Conservation (phyloP, 2,888 invertebrate genomes). For the Scaptomyza reducta region DNA sequence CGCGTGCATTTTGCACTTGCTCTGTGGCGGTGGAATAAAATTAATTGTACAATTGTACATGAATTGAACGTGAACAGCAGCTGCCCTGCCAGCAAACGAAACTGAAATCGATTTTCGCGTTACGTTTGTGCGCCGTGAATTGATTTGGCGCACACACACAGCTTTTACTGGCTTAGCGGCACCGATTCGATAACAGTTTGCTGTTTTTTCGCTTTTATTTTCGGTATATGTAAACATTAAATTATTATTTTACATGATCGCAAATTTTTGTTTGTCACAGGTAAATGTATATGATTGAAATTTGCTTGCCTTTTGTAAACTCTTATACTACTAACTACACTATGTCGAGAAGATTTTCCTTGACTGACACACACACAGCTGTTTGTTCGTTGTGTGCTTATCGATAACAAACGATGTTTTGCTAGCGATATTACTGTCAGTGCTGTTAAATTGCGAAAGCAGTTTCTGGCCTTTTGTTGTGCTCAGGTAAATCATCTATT, state of each 20-base stretch:
- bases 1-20: constrained; percentile 44
- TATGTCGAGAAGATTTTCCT: constrained; percentile 29
- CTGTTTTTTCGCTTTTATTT: background rate
- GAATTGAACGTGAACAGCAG: constrained; percentile 25
- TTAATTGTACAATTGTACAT: constrained; percentile 46
- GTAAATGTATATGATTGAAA: constrained; percentile 16
- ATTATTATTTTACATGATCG: constrained; percentile 13
- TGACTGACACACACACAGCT: constrained; percentile 26
- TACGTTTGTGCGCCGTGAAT: constrained; percentile 59
- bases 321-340: constrained; percentile 36
- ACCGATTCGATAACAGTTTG: constrained; percentile 2
- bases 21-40: constrained; percentile 11
- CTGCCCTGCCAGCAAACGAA: constrained; percentile 22
- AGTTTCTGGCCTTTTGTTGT: constrained; percentile 41
- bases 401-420: constrained; percentile 31
- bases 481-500: constrained; percentile 27
- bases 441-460: constrained; percentile 14
- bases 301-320: constrained; percentile 28
- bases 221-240: constrained; percentile 7
- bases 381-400: constrained; percentile 22
- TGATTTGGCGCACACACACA: constrained; percentile 69
- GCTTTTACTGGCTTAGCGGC: constrained; percentile 18
- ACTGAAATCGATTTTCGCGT: constrained; percentile 74
- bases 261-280: constrained; percentile 4
- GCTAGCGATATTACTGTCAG: constrained; percentile 14